Evolutionary conservation across 2,888 invertebrate species (phyloP), one percentile per base, ranked within the genome.

Genomic region (Drosophila robusta): DNA sequence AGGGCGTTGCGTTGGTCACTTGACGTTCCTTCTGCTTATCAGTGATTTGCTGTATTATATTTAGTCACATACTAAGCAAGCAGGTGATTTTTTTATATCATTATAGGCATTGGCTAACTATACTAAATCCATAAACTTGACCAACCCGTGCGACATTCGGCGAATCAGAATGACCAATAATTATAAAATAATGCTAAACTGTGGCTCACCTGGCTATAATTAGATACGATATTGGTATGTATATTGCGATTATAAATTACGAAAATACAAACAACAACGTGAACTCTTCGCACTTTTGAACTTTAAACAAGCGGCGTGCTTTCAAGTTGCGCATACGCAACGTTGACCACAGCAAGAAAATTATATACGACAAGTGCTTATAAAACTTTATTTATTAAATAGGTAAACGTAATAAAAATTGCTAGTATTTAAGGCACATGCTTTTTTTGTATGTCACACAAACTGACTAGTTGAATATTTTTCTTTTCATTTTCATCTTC

Each of bases 401-500:
- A 77, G 51, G 22, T 61, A 58, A 50, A 38, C n/a, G 54, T 72
- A 65, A 47, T 62, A 64, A 70, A 60, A 58, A 54, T 58, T 56
- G 67, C 52, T 56, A 56, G 47, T 47, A 14, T 64, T 87, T 66
- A 75, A 78, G 76, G 78, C 78, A 73, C 72, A 62, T 73, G 61
- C 58, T 72, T 70, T 69, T 29, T 29, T 67, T 79, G 66, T 79
- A 79, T 79, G 70, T 82, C 69, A 88, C 73, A 80, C 69, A 78
- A 75, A 78, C 71, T 84, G 84, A 84, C 84, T 83, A 83, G 84
- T 78, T 84, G 58, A 42, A 67, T 71, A 34, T 12, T 12, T 9
- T 29, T 8, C 8, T 2, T 29, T 29, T 29, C 9, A 7, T 8
- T 29, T 29, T 29, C 9, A 2, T 29, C 2, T 34, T 12, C 12